Base-by-base conservation (phyloP, 2,888 invertebrate species). In the Heteropelma amictum region DNA sequence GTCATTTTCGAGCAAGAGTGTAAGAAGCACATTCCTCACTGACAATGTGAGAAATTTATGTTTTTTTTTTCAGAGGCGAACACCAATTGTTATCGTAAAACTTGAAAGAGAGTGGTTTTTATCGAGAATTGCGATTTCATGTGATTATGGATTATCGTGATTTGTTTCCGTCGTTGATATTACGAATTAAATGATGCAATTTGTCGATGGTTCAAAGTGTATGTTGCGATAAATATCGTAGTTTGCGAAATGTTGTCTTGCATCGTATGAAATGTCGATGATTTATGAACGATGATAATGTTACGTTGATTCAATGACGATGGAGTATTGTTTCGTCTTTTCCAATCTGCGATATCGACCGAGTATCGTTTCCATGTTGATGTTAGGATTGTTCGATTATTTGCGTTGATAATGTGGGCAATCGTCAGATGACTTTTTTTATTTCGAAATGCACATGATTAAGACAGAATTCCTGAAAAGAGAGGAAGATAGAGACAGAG, bases 11-110 rank as follows among this genome's bases (percentile, higher is more conserved):
- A 7, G 35, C 38, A 14, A 54, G 23, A 58, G 40, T 53, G 12
- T 38, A 21, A 49, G 30, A 70, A 54, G 65, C 64, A 17, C 33
- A 70, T 69, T 74, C 45, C 42, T 64, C 49, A 64, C 47, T 30
- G 56, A 26, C 10, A 30, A 45, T 19, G 14, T 30, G 49, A 72
- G 35, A 61, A 65, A 40, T 54, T 3, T 23, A 14, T 53, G 10
- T 53, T n/a, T 35, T 58, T 28, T 68, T 45, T 14, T 42, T 14
- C 12, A 30, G 17, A 51, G 65, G 54, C 30, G 33, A 51, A 56
- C 61, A 72, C 49, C 51, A 35, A 72, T 68, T 63, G 60, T 61
- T 76, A 72, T 53, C 68, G 47, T 19, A 64, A 28, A 47, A 45
- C 42, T 49, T 30, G 26, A 33, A 17, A 35, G 53, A 63, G 33